Base-by-base conservation (phyloP, 2,113 vertebrate genomes). In the Pachypanchax playfairii region DNA sequence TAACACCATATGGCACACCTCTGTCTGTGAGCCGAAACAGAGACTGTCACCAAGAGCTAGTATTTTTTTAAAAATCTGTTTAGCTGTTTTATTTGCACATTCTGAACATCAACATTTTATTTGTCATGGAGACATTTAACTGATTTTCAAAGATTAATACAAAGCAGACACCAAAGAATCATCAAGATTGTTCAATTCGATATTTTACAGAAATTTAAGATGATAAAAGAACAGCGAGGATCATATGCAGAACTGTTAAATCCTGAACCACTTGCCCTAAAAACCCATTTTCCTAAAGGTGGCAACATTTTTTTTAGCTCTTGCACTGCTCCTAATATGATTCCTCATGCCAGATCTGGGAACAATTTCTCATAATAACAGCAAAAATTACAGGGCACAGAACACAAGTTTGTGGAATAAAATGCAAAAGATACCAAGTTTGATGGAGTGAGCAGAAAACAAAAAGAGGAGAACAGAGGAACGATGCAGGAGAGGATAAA, bases 1-100 rank as follows among this genome's bases (percentile, higher is more conserved):
- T 80, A 29, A 79, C 61, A 64, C 82, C 87, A 90, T 85, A 92
- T 85, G 85, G 77, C 61, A 59, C 65, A 76, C 65, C 83, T 82
- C 71, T 75, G 60, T 58, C 70, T 69, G 56, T 44, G 69, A 63
- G 55, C 58, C 44, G 65, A 59, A 77, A 65, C 42, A 71, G 69
- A 76, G 54, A 47, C 62, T 53, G 58, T 18, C 14, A 75, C 68
- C 57, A 60, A 54, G 43, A 22, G 35, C 54, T 10, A 3, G 28
- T 28, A 31, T 31, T 29, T 54, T 51, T 20, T 50, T 21, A 24
- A 31, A 21, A 38, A 21, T 44, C 13, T 14, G 12, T n/a, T n/a
- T n/a, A n/a, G n/a, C n/a, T n/a, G n/a, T n/a, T n/a, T n/a, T n/a
- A n/a, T n/a, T n/a, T n/a, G 5, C n/a, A n/a, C n/a, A n/a, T n/a